These are phyloP conservation scores for Carlito syrichta DNA, from an alignment of 2,113 vertebrate genomes.

Conservation along the genomic window DNA sequence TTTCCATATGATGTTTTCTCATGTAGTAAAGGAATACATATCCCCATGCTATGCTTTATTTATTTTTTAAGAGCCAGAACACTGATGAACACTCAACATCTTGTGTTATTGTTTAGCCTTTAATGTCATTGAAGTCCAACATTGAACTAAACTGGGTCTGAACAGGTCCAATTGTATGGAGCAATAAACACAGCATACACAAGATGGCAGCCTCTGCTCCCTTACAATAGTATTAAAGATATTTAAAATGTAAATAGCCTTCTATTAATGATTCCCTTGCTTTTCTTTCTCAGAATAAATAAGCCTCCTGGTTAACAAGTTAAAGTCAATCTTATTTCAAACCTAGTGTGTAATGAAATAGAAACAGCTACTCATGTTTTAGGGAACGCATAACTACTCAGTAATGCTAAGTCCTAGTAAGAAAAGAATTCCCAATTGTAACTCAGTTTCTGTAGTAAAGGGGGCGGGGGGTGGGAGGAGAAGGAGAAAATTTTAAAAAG, in stretches of 20 bases:
- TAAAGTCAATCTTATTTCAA: neutral
- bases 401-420: neutral
- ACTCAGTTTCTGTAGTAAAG: neutral
- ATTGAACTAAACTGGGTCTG: neutral
- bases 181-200: slow-evolving; percentile 28
- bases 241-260: neutral
- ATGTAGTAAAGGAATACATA: neutral
- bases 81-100: neutral
- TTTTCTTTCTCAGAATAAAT: neutral
- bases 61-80: neutral
- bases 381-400: neutral
- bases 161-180: neutral
- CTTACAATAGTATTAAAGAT: neutral
- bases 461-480: neutral
- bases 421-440: neutral
- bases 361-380: neutral
- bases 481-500: neutral
- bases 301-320: neutral
- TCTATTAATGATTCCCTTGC: neutral
- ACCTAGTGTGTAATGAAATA: neutral
- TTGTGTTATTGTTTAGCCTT: neutral
- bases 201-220: slow-evolving; percentile 58
- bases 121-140: neutral
- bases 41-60: neutral
- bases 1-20: neutral